Base-by-base conservation (phyloP, 1,140 invertebrate genomes). In the Musca vetustissima region DNA sequence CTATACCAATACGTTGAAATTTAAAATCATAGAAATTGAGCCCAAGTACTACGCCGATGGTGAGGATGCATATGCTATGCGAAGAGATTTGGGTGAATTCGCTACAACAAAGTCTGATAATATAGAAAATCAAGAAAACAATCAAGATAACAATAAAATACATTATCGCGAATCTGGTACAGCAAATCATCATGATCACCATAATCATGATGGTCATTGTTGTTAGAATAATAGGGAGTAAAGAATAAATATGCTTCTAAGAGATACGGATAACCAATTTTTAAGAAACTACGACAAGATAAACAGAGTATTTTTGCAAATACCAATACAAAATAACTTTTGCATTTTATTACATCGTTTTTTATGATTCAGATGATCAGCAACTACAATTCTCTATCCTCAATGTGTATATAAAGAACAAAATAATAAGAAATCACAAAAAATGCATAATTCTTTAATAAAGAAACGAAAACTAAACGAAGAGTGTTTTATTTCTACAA, bases 41-140 rank as follows among this genome's bases (percentile, higher is more conserved):
- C 96, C 97, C 0, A 99, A 99, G 84, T 99, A 99, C 85, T 99
- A 99, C 86, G 98, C 98, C 2, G 98, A 99, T 85, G 98, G 98
- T 3, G 98, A 99, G 85, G 98, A 99, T 87, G 98, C 98, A 4
- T 99, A 98, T 85, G 97, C 97, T 2, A 99, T 99, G 98, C 95
- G 95, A 84, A 88, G 96, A 73, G 93, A 98, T 83, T 85, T 99
- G 17, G 89, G 76, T 13, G 81, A 83, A 61, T 79, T 83, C 4
- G 52, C 55, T n/a, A 25, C 64, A 15, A 52, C 53, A 66, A 67
- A 67, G 49, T 22, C 50, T 13, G 43, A 65, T 4, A 25, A 14
- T 32, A 15, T 9, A 19, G n/a, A 68, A 14, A 47, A 36, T n/a
- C 17, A 36, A 24, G 66, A 70, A 28, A 47, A 59, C 17, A 13